Evolutionary conservation across 2,797 vertebrate species (phyloP).

Genomic region (Macroramphosus scolopax): DNA sequence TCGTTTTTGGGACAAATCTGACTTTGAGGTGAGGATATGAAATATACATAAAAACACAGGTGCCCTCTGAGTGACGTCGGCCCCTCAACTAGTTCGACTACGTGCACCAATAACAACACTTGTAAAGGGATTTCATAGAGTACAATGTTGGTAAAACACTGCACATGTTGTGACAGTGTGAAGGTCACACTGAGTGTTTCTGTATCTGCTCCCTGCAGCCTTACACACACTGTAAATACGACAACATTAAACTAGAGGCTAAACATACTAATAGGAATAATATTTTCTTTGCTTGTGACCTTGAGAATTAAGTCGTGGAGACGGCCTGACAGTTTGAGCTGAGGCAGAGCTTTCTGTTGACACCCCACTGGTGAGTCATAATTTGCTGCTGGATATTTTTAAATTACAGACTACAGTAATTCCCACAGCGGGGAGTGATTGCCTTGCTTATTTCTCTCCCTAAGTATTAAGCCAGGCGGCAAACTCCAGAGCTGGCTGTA

Average conservation of each 20-base stretch:
- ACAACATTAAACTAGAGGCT: slow-evolving; percentile 26
- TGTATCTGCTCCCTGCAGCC: neutral
- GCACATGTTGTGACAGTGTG: slow-evolving; percentile 2
- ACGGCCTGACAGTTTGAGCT: slow-evolving; percentile 51
- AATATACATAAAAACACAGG: neutral
- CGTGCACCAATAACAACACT: neutral
- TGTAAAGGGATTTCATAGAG: too few species aligned
- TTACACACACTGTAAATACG: slow-evolving; percentile 5
- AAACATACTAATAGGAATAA: slow-evolving; percentile 34
- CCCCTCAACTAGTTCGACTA: too few species aligned
- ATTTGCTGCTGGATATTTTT: slow-evolving; percentile 55
- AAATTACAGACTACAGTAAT: slow-evolving; percentile 56
- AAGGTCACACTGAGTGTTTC: too few species aligned
- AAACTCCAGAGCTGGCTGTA: slow-evolving; percentile 9
- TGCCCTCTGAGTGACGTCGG: neutral
- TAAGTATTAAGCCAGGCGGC: slow-evolving; percentile 10
- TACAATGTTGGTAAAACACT: neutral
- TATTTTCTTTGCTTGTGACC: slow-evolving; percentile 47
- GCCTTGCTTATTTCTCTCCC: slow-evolving; percentile 32
- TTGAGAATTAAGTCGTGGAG: slow-evolving; percentile 45
- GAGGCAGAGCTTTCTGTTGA: slow-evolving; percentile 54
- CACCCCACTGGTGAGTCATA: slow-evolving; percentile 53
- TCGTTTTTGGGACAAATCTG: too few species aligned
- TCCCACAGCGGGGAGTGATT: slow-evolving; percentile 40
- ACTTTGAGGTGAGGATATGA: too few species aligned